phyloP scores from a whole-genome alignment of 2,797 vertebrate species.

The Selene dorsalis region DNA sequence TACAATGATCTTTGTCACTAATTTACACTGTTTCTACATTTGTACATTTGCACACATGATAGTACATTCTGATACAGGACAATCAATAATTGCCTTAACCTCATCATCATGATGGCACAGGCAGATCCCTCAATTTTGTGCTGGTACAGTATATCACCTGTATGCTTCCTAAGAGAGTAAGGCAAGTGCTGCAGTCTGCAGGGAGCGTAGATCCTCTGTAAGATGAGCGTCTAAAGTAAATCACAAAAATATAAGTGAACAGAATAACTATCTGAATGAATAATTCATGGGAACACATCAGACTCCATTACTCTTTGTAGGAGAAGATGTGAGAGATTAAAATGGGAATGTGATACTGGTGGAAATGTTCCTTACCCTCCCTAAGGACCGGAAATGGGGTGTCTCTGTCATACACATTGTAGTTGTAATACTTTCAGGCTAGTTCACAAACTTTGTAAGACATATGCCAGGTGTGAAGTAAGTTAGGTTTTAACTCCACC shows the following conservation, averaged over 20 bases:
- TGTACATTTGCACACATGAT: not conserved
- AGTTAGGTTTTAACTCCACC: conserved; percentile 12
- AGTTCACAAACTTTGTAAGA: conserved; percentile 48
- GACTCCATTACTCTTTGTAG: conserved; percentile 60
- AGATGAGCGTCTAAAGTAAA: conserved; percentile 64
- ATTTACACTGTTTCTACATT: conserved; percentile 1
- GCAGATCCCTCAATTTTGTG: conserved; percentile 17
- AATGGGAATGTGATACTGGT: conserved; percentile 60
- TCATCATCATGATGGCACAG: conserved; percentile 7
- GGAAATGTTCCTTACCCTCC: conserved; percentile 52
- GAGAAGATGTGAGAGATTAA: conserved; percentile 63
- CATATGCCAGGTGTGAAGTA: conserved; percentile 25
- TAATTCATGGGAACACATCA: conserved; percentile 64
- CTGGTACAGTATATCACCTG: conserved; percentile 41
- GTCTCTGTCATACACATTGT: conserved; percentile 34
- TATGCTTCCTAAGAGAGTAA: conserved; percentile 19
- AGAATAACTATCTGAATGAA: conserved; percentile 61
- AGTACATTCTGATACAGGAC: not conserved
- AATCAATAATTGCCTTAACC: conserved; percentile 2
- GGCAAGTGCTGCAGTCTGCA: conserved; percentile 27
- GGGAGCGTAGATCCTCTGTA: conserved; percentile 38
- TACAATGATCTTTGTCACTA: not conserved
- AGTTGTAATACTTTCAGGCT: conserved; percentile 36
- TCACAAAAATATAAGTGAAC: conserved; percentile 63
- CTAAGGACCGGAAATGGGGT: conserved; percentile 41